Evolutionary conservation across 2,888 invertebrate species (phyloP), one percentile per base, ranked within the genome.

Genomic region (Diaperis boleti): DNA sequence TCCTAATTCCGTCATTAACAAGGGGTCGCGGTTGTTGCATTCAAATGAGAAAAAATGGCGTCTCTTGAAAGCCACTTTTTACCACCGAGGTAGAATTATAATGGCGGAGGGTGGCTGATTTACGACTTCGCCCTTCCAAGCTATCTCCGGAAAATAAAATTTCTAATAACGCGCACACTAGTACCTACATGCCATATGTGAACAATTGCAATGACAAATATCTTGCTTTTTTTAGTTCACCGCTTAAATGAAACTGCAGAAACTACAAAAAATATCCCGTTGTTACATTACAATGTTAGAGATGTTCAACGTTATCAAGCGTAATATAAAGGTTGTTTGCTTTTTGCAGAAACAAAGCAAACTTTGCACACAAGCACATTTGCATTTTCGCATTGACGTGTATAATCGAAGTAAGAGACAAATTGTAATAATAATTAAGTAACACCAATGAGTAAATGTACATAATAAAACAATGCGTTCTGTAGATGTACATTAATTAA

Each of bases 1-100:
- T 56, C 56, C 44, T 56, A 56, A 56, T 56, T 56, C 45, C 20
- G 35, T 56, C 56, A 56, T 56, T 56, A 56, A 44, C 18, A n/a
- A 3, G 33, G 54, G 54, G 15, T 17, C 18, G 29, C 11, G 44
- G 22, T 44, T 44, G 18, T 44, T 44, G 20, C 44, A 44, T 44
- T 44, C 44, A 44, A 44, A 44, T 44, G 44, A 44, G 44, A 22
- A 44, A 44, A 22, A 44, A 44, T 22, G 44, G 44, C 20, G 44
- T 10, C 44, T 22, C 44, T 44, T 22, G 44, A 20, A 22, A 20
- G 44, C 44, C 18, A 20, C 13, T 44, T 44, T 44, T 44, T 41
- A 26, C 20, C 44, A 44, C 13, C 13, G 44, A 44, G 22, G 22
- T 39, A 15, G 15, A 39, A 39, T 39, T 39, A 39, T 39, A 39